Base-by-base conservation (phyloP, 2,888 invertebrate species). In the Heterodera filipjevi region DNA sequence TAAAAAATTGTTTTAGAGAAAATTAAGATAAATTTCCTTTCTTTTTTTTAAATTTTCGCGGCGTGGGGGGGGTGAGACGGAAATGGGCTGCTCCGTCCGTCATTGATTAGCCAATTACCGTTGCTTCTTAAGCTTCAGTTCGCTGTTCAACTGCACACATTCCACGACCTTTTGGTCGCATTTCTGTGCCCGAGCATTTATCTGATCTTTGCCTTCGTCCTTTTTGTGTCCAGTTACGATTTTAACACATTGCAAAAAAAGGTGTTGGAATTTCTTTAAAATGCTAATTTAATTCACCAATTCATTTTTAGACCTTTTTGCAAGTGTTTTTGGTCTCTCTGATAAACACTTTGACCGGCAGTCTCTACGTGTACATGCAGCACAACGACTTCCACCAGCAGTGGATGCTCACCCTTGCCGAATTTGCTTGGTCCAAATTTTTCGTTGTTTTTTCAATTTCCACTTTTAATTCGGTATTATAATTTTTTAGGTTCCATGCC, bases 141-240 rank as follows among this genome's bases (percentile, higher is more conserved):
- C 44, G 32, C 5, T 19, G 68, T 76, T n/a, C 22, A 32, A 2
- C 39, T 76, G 19, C 79, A 79, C 46, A 64, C 39, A 19, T 10
- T 79, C 27, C 76, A 79, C n/a, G 77, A 79, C 77, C 30, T 79
- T 30, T 32, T 71, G 33, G 77, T 79, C 22, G 71, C 78, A 14
- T 71, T 79, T 22, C 70, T 68, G n/a, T 76, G 59, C 10, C 78
- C 79, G 14, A 19, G 14, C 39, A 77, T 79, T 27, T 79, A 79
- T 66, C 46, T 79, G 53, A 32, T 44, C 12, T 79, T 79, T 27
- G 46, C 35, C 16, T 10, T 79, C 46, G 33, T 44, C 1, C 66
- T 79, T n/a, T 6, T n/a, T 35, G 35, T 6, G 30, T 14, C 32
- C 10, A 72, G 22, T 10, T 12, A 6, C 33, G 72, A 44, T 39